phyloP scores from a whole-genome alignment of 2,888 invertebrate genomes.

The Bugula neritina region DNA sequence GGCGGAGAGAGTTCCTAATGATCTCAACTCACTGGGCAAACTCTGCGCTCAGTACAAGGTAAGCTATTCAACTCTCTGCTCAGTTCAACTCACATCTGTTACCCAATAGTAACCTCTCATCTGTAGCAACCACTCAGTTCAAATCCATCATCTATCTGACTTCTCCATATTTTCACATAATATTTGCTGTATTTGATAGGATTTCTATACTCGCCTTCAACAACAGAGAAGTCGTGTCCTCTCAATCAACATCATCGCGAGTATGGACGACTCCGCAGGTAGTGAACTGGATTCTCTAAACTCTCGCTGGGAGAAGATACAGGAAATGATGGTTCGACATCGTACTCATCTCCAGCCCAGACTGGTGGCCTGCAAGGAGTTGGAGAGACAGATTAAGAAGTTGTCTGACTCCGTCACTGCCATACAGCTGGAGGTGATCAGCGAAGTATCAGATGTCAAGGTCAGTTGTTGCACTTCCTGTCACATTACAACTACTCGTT shows the following conservation, averaged over 20 bases:
- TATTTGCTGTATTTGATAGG: conserved; percentile 13
- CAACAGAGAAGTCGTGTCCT: conserved; percentile 25
- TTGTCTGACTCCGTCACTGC: conserved; percentile 19
- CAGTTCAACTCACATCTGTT: no score
- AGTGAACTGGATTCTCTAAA: conserved; percentile 19
- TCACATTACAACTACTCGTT: no score
- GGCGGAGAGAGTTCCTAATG: background rate
- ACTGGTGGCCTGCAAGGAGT: background rate
- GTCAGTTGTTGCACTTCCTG: background rate
- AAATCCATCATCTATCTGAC: no score
- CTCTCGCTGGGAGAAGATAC: conserved; percentile 25
- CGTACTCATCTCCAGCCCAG: conserved; percentile 18
- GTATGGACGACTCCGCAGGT: conserved; percentile 19
- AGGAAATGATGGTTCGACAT: conserved; percentile 19
- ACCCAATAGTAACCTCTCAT: no score
- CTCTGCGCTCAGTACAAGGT: conserved; percentile 23
- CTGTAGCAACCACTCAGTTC: no score
- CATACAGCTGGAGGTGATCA: conserved; percentile 18
- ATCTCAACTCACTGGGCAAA: conserved; percentile 18
- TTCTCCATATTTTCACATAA: no score
- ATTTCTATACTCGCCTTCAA: conserved; percentile 2
- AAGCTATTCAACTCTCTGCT: no score
- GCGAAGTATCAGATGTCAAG: conserved; percentile 7
- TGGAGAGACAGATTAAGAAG: conserved; percentile 20
- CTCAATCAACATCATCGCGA: conserved; percentile 22